Evolutionary conservation across 2,888 invertebrate species (phyloP), one percentile per base, ranked within the genome.

Genomic region (Molorchus minor): DNA sequence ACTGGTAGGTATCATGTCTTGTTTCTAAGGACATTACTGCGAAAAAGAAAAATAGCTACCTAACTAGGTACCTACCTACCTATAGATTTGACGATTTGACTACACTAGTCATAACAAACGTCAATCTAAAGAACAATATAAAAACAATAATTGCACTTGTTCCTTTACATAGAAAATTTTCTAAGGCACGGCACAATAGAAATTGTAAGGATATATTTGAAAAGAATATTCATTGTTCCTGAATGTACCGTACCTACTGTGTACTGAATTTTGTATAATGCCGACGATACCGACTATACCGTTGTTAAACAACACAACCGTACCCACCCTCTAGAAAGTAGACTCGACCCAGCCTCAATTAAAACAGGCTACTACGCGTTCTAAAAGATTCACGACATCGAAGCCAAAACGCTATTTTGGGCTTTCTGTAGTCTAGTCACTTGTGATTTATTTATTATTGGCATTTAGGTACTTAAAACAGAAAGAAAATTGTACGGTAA

Each of bases 321-420:
- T 58, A 58, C 64, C 62, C 59, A 62, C 69, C 75, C 72, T 72
- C 71, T 68, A 69, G 70, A 75, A 73, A 77, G 73, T 79, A 72
- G 79, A 77, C 77, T 78, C 76, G 77, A 64, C 77, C 78, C 69
- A 74, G 75, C 78, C 76, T 79, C 79, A 79, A 79, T 79, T 80
- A 79, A 79, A 75, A 76, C 75, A 67, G 70, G 65, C 73, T 79
- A 79, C 77, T 77, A 77, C 62, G 71, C 76, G 75, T 75, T 69
- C 75, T 71, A 71, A 79, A 79, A 79, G 71, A 69, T 76, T 61
- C 64, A 64, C 55, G 52, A 33, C 56, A 58, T 66, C 51, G 47
- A 64, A 66, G 58, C 58, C 64, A 60, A 58, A 58, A 56, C 67
- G 69, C 69, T 73, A 71, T 64, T 64, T 62, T 52, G 41, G 60